phyloP scores from a whole-genome alignment of 92 coral and sea anemone genomes.

The Ricordea florida region DNA sequence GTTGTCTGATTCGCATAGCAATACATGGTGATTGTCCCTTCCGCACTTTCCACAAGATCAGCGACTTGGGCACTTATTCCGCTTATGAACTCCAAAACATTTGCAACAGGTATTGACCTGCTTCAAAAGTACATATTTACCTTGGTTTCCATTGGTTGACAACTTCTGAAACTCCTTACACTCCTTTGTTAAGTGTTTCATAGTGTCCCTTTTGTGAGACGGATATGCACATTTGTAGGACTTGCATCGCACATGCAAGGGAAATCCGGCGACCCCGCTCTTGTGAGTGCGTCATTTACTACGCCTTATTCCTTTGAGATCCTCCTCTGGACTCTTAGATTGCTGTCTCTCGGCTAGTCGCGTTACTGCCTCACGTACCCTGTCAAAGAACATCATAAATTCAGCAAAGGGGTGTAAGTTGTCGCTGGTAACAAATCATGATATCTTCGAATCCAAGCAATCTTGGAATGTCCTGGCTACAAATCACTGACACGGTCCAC shows the following conservation, averaged over 20 bases:
- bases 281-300: constrained; percentile 23
- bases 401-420: constrained; percentile 54
- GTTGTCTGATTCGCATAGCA: constrained; percentile 45
- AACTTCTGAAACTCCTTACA: constrained; percentile 72
- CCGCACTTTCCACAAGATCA: constrained; percentile 57
- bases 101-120: constrained; percentile 65
- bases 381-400: constrained; percentile 68
- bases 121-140: constrained; percentile 62
- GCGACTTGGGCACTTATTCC: constrained; percentile 50
- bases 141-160: constrained; percentile 39
- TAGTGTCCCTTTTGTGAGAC: constrained; percentile 52
- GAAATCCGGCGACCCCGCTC: constrained; percentile 20
- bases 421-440: constrained; percentile 58
- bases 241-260: constrained; percentile 24
- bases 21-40: constrained; percentile 53
- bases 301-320: constrained; percentile 3
- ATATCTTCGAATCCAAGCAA: constrained; percentile 63
- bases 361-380: constrained; percentile 56
- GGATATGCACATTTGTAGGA: constrained; percentile 64
- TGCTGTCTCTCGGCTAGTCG: constrained; percentile 64
- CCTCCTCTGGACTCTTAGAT: constrained; percentile 13
- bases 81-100: constrained; percentile 64
- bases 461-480: constrained; percentile 44
- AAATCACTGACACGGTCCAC: constrained; percentile 44
- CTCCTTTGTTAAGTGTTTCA: constrained; percentile 59